Percentiles rank a stretch among this genome's conserved stretches.
These are phyloP conservation scores for Microctenopoma stevenorrisi DNA, from an alignment of 2,797 vertebrate species.

Conservation along the genomic window DNA sequence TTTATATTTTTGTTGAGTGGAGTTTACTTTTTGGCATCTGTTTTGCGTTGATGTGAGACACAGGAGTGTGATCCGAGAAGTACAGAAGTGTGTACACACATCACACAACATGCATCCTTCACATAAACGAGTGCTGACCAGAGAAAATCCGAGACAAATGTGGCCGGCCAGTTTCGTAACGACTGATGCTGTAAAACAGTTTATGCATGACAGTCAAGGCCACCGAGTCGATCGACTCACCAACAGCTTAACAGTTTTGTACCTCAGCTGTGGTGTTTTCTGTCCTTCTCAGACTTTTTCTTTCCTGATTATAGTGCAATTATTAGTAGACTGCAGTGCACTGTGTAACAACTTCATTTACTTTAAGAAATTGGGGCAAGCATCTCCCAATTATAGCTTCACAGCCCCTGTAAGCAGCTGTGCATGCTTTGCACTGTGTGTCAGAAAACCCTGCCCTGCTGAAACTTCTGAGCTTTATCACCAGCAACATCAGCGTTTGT, in stretches of 20 bases:
- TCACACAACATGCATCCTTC: background rate
- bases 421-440: no score
- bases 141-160: background rate
- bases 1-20: no score
- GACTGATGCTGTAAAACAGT: background rate
- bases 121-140: background rate
- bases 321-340: background rate
- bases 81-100: background rate
- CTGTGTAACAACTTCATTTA: no score
- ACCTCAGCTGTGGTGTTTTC: no score
- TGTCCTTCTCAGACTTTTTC: background rate
- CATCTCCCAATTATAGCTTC: no score
- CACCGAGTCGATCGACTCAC: slow-evolving; percentile 2
- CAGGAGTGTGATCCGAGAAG: slow-evolving; percentile 4
- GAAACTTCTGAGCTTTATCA: no score
- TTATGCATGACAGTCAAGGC: background rate
- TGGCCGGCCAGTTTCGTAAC: background rate
- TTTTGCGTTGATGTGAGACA: background rate
- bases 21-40: background rate
- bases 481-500: background rate
- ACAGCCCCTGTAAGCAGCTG: no score
- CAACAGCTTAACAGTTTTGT: background rate
- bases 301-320: background rate
- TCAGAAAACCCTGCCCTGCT: no score
- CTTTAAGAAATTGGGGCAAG: no score